phyloP scores from a whole-genome alignment of 1,140 invertebrate genomes.

The Antheraea pernyi region DNA sequence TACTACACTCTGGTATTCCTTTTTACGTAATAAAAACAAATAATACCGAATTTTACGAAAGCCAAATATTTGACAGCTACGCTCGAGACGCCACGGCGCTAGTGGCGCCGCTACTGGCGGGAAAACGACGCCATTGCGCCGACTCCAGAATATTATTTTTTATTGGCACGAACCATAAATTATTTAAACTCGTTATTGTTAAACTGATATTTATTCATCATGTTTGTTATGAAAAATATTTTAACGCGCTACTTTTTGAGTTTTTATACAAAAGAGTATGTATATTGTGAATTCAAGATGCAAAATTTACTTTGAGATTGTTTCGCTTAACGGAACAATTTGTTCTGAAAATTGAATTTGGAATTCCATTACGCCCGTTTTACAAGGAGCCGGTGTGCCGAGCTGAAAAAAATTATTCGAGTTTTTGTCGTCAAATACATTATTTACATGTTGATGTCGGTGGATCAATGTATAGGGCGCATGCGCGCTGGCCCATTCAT shows the following conservation, averaged over 20 bases:
- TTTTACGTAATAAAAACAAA: neutral
- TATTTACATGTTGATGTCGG: constrained; percentile 47
- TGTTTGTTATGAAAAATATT: no score
- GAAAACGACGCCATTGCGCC: constrained; percentile 47
- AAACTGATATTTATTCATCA: constrained; percentile 12
- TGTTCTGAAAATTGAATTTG: constrained; percentile 15
- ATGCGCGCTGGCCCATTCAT: constrained; percentile 54
- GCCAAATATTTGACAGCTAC: constrained; percentile 58
- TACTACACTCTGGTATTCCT: no score
- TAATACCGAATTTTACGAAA: constrained; percentile 30
- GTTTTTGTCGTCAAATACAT: constrained; percentile 45
- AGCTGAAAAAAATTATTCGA: constrained; percentile 22
- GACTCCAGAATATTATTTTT: constrained; percentile 40
- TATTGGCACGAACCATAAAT: constrained; percentile 21
- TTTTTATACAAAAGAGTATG: no score
- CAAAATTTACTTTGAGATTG: neutral
- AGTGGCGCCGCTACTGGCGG: constrained; percentile 62
- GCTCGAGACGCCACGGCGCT: constrained; percentile 53
- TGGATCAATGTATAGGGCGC: constrained; percentile 62
- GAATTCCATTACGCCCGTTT: constrained; percentile 14
- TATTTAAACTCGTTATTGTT: constrained; percentile 1
- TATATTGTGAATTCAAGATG: neutral
- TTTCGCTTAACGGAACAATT: constrained; percentile 5
- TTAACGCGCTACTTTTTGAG: no score
- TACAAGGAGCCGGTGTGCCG: neutral